Conservation (phyloP, 2,888 invertebrate species). For the Gymnocheta viridis region DNA sequence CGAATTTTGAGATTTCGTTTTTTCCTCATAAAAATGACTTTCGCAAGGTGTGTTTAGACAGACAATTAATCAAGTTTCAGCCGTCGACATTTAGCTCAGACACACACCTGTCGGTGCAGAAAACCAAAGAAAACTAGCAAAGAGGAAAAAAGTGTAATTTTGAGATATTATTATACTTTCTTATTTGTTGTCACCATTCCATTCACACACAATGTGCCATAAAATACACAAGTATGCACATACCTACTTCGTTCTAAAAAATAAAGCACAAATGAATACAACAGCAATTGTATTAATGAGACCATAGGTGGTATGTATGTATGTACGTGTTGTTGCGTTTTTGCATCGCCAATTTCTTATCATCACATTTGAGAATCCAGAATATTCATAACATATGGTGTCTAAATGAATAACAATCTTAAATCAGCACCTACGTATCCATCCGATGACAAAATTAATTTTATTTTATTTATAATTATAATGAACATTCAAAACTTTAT, state of each 20-base stretch:
- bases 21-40: too few species aligned
- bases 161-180: too few species aligned
- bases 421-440: not conserved
- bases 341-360: not conserved
- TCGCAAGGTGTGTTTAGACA: too few species aligned
- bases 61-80: too few species aligned
- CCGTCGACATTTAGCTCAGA: too few species aligned
- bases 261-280: not conserved
- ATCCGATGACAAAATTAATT: conserved; percentile 7
- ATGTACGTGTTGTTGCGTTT: not conserved
- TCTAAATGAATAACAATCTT: not conserved
- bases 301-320: not conserved
- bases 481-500: conserved; percentile 13
- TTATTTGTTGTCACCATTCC: too few species aligned
- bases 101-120: too few species aligned
- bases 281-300: not conserved
- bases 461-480: conserved; percentile 3
- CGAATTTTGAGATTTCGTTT: not conserved
- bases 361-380: not conserved
- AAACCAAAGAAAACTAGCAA: too few species aligned
- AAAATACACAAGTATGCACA: too few species aligned
- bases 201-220: too few species aligned
- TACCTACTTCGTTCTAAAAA: too few species aligned
- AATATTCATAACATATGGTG: not conserved
- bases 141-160: too few species aligned